Evolutionary conservation across 2,797 vertebrate species (phyloP), one percentile per base, ranked within the genome.

Genomic region (Argentina silus): DNA sequence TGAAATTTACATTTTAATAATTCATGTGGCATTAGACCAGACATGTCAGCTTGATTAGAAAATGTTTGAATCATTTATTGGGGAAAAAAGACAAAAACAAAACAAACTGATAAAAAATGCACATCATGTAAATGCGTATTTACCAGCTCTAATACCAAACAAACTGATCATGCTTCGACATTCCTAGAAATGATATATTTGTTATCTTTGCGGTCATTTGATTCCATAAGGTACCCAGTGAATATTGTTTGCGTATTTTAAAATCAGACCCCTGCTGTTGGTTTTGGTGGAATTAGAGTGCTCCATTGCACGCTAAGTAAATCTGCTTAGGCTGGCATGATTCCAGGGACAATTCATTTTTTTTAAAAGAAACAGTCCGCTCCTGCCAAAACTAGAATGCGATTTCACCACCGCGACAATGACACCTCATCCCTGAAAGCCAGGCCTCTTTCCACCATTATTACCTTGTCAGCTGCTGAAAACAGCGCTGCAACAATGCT

Each of bases 401-500:
- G 74, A 83, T 85, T 89, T 88, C 82, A 83, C 81, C 84, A 81
- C 77, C 75, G 62, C 77, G 80, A 85, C 79, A 85, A 83, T 81
- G 72, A 72, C 79, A 83, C 60, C 71, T 74, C 67, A 75, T 87
- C 77, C 75, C 77, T 80, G 72, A 66, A 85, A 83, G 84, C 76
- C 72, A 79, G 48, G 57, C 45, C 78, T 84, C 82, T 82, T 75
- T 73, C 73, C 69, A 78, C 81, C 75, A 77, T 86, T 88, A 90
- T 87, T 87, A 87, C 81, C 82, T 81, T 85, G 85, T 91, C 86
- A 83, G 80, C 73, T 56, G 15, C 76, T 78, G 78, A 85, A 82
- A 64, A 70, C 69, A 76, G 79, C 72, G 78, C 81, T 71, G 84
- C 76, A 83, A 78, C 75, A 61, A 74, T 12, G 36, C 69, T 85